Conservation (phyloP, 2,113 vertebrate species). For the Steatornis caripensis region DNA sequence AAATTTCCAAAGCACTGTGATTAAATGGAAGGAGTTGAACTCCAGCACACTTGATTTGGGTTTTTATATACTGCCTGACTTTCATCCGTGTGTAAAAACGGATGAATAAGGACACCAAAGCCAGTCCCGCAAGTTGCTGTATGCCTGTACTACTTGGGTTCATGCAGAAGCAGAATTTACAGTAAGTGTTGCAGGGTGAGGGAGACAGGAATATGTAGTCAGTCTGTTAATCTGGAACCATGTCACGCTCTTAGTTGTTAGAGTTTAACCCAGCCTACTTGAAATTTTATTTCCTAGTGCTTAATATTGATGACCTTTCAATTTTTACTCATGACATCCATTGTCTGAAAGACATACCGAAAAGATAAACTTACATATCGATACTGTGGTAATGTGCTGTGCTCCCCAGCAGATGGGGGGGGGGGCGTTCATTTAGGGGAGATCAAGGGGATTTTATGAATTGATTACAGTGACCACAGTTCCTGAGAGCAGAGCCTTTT, state of each 20-base stretch:
- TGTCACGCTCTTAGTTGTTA: rapidly evolving
- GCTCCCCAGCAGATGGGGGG: background rate
- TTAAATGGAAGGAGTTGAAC: background rate
- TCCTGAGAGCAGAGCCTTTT: no score
- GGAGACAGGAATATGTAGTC: background rate
- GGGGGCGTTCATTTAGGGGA: background rate
- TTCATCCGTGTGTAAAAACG: background rate
- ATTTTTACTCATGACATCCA: background rate
- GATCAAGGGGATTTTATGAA: background rate
- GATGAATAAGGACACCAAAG: background rate
- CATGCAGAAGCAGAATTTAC: background rate
- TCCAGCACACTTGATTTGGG: no score
- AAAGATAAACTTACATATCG: background rate
- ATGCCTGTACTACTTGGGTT: background rate
- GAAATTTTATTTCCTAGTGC: background rate
- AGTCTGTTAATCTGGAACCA: background rate
- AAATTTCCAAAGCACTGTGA: background rate
- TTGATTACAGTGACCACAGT: no score
- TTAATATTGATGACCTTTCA: background rate
- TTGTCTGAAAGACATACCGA: background rate
- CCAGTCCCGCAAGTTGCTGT: background rate
- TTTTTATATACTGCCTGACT: background rate
- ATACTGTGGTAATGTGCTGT: background rate
- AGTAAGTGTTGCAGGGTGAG: background rate
- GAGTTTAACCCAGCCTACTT: background rate